Evolutionary conservation across 2,888 invertebrate species (phyloP), one percentile per base, ranked within the genome.

Genomic region (Pseudococcus jackbeardsleyi): DNA sequence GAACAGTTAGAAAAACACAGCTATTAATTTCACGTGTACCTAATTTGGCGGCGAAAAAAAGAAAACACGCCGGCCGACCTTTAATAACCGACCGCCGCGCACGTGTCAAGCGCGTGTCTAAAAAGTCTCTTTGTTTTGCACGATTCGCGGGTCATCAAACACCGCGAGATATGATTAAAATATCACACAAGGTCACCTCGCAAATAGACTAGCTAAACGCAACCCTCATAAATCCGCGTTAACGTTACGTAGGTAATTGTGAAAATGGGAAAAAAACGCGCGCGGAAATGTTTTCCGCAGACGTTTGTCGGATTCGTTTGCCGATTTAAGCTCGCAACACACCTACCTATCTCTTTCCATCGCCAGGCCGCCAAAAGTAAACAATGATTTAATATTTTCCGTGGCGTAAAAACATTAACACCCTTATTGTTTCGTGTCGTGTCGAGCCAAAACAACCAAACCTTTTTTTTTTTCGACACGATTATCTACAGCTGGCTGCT

Each of bases 331-430:
- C 50, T 17, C 54, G 54, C 54, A 54, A 54, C 54, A n/a, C n/a
- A 54, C 54, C 54, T n/a, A 54, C 54, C 54, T 54, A 12, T 54
- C n/a, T 54, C 54, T 54, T 54, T 54, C 6, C 54, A 54, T 54
- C n/a, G n/a, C 42, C 42, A 9, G 2, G 68, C 26, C 22, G 68
- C 68, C 9, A 26, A 68, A 68, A 68, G 68, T 68, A 68, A 68
- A 68, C 68, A 68, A 54, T 68, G 68, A 68, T 68, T 68, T 68
- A 68, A 68, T 68, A 68, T 68, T 68, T 68, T 68, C 22, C 68
- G 68, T 68, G 68, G 26, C 12, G 12, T 68, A 68, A 68, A 68
- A 68, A 68, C 68, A 68, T 68, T 68, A 68, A 68, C 68, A 68
- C 68, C 68, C 26, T 22, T 68, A 68, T 68, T 26, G 68, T 68